phyloP scores from a whole-genome alignment of 1,140 invertebrate genomes.

The Megathymus violae region DNA sequence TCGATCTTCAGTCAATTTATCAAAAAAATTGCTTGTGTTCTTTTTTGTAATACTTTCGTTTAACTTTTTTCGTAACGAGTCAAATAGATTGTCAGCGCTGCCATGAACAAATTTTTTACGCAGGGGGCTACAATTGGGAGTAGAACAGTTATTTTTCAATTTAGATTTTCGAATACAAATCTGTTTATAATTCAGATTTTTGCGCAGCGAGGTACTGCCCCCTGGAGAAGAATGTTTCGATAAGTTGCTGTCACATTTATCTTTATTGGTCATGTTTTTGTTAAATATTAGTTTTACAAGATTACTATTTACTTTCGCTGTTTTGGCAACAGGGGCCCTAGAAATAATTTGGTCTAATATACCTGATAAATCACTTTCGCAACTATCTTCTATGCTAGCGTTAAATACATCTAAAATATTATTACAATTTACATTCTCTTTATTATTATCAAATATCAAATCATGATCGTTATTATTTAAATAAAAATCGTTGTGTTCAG shows the following conservation, averaged over 20 bases:
- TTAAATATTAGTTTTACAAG: conserved; percentile 69
- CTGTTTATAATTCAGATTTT: background rate
- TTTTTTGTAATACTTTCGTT: no score
- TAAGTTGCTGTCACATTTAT: conserved; percentile 6
- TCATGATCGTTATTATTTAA: conserved; percentile 7
- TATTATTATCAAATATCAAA: conserved; percentile 28
- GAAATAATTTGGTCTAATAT: conserved; percentile 85
- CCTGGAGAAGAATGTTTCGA: background rate
- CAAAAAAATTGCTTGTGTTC: conserved; percentile 79
- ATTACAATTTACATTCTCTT: conserved; percentile 43
- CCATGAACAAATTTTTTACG: conserved; percentile 37
- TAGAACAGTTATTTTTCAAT: conserved; percentile 68
- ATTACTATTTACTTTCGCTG: conserved; percentile 63
- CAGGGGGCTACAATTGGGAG: conserved; percentile 65
- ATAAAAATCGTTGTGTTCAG: conserved; percentile 20
- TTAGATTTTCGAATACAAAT: conserved; percentile 40
- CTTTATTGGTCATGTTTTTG: conserved; percentile 54
- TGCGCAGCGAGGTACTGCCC: background rate
- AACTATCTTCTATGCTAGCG: conserved; percentile 77
- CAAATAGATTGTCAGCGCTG: conserved; percentile 32
- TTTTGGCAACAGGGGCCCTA: conserved; percentile 58
- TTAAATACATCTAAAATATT: conserved; percentile 56
- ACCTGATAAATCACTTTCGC: conserved; percentile 84
- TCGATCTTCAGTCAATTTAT: conserved; percentile 65
- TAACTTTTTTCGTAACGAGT: conserved; percentile 18